Base-by-base conservation (phyloP, 1,140 invertebrate species). In the Lepidurus apus region DNA sequence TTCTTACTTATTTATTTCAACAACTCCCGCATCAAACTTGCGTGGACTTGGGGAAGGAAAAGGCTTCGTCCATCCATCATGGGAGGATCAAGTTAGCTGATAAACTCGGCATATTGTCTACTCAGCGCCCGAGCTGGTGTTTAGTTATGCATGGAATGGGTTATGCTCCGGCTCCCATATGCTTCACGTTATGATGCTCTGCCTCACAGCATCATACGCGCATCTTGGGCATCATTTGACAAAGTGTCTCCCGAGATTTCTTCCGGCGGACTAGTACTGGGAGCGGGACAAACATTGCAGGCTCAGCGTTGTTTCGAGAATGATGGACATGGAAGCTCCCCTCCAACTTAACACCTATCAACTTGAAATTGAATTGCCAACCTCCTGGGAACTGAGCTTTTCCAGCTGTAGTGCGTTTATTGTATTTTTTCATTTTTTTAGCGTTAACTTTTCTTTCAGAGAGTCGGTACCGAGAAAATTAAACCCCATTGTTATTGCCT, bases 61-160 rank as follows among this genome's bases (percentile, higher is more conserved):
- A n/a, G 53, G n/a, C 53, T n/a, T 34, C 34, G 53, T 65, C 53
- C 53, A 65, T 65, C 53, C 21, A 65, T 65, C 53, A 65, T 65
- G 53, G 53, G 6, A 65, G 53, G 53, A 65, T 65, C 53, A 13
- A 65, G 53, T 21, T 7, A 65, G 53, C 53, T 65, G 53, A 65
- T 65, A 65, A 65, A 65, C 53, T 65, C 53, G 53, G 53, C 53
- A n/a, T 65, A 65, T 65, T 65, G 53, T 65, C 53, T 65, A 65
- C 53, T 65, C 53, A 65, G 53, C 53, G 53, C 53, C 53, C 53
- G 53, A 65, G 53, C 21, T 47, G 53, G 53, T 65, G 53, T 65
- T 65, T 65, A 65, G 53, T 65, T 65, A 65, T 65, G 53, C 53
- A 65, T 65, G 53, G 53, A 65, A 65, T 65, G 53, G 53, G 53